These are phyloP conservation scores for Drosophila sordidula DNA, from an alignment of 2,888 invertebrate species.

Conservation along the genomic window DNA sequence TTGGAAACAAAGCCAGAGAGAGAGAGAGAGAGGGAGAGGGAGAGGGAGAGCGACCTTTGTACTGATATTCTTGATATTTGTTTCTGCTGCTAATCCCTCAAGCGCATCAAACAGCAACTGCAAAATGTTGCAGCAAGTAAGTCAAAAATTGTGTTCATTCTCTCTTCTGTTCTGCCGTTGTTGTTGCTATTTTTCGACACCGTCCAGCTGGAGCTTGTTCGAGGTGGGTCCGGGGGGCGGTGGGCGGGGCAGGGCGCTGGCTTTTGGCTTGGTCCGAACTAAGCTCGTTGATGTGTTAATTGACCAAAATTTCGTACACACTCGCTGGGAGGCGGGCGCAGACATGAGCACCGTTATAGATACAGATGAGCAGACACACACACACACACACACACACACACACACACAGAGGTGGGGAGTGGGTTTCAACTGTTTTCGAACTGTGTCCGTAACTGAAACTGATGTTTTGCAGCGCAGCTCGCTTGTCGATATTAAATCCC, in stretches of 20 bases:
- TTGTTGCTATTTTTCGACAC: conserved; percentile 3
- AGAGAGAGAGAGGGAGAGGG: not conserved
- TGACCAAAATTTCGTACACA: conserved; percentile 81
- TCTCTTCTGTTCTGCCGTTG: not conserved
- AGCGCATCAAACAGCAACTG: conserved; percentile 62
- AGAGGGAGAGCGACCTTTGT: not conserved
- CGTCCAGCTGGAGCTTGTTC: not conserved
- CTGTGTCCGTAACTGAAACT: conserved; percentile 51
- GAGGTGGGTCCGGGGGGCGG: not conserved
- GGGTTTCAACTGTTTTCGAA: conserved; percentile 1
- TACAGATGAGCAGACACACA: not conserved
- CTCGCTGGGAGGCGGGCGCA: conserved; percentile 50
- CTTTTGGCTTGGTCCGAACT: conserved; percentile 53
- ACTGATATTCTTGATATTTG: conserved; percentile 24
- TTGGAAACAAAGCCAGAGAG: conserved; percentile 16
- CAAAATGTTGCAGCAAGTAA: conserved; percentile 62
- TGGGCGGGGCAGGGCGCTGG: conserved; percentile 18
- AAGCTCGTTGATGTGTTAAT: conserved; percentile 83
- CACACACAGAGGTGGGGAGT: not conserved
- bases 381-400: no score
- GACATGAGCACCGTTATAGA: conserved; percentile 13
- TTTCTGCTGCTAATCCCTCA: conserved; percentile 61
- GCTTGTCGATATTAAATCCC: conserved; percentile 79
- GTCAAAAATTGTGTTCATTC: conserved; percentile 44
- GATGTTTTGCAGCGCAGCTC: conserved; percentile 45